Percentiles rank a stretch among this genome's conserved stretches.
phyloP scores from a whole-genome alignment of 1,140 invertebrate species.

The Ceratina australensis region DNA sequence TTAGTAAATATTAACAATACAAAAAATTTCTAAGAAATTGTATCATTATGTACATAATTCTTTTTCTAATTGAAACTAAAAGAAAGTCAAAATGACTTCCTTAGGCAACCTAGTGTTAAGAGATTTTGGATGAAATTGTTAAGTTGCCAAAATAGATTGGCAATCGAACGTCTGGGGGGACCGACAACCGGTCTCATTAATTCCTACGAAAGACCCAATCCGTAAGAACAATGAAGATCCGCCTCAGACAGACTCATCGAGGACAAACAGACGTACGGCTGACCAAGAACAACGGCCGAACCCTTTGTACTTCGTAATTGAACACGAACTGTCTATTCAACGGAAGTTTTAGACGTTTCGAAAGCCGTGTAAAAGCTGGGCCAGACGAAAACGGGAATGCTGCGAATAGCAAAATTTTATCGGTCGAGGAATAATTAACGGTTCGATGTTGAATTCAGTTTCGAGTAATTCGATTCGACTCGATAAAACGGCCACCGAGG shows the following conservation, averaged over 20 bases:
- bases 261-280: slow-evolving; percentile 60
- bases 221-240: slow-evolving; percentile 61
- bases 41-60: too few species aligned
- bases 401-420: neutral
- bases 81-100: too few species aligned
- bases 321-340: slow-evolving; percentile 50
- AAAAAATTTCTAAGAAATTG: too few species aligned
- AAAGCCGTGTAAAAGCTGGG: neutral
- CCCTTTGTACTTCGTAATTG: slow-evolving; percentile 61
- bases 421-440: too few species aligned
- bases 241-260: slow-evolving; percentile 56
- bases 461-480: too few species aligned
- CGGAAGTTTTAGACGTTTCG: slow-evolving; percentile 42
- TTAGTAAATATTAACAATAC: too few species aligned
- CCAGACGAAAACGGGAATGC: neutral
- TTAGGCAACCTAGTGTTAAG: too few species aligned
- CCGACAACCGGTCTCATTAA: slow-evolving; percentile 56
- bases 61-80: too few species aligned
- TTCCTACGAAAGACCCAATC: slow-evolving; percentile 58
- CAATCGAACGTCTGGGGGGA: slow-evolving; percentile 40
- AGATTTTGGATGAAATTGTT: slow-evolving; percentile 28
- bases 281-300: slow-evolving; percentile 57
- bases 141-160: slow-evolving; percentile 37
- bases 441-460: too few species aligned
- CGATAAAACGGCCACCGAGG: too few species aligned